Percentiles rank a stretch among this genome's conserved stretches.
These are phyloP conservation scores for Calameuta filiformis DNA, from an alignment of 2,888 invertebrate species.

Conservation along the genomic window DNA sequence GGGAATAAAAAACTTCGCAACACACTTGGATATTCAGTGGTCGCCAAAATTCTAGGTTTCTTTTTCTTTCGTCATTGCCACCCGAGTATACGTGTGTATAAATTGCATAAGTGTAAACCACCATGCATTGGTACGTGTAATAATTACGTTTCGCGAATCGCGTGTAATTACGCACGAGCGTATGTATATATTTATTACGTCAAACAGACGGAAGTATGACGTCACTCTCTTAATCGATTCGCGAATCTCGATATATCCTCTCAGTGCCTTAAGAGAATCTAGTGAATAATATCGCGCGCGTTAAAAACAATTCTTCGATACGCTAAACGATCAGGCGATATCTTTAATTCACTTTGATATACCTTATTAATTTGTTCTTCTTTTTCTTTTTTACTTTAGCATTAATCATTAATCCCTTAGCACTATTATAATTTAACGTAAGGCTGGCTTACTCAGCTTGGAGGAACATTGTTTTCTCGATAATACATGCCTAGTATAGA, in stretches of 20 bases:
- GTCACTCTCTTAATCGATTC: not conserved
- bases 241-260: not conserved
- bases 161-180: not conserved
- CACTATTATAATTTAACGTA: constrained; percentile 51
- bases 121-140: not conserved
- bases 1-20: too few species aligned
- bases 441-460: constrained; percentile 65
- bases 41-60: not conserved
- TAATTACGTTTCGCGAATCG: not conserved
- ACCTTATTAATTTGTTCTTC: not conserved
- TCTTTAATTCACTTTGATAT: not conserved
- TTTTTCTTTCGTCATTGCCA: not conserved
- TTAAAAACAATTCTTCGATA: not conserved
- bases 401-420: constrained; percentile 25
- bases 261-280: not conserved
- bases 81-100: not conserved
- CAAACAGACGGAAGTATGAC: not conserved
- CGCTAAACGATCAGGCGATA: not conserved
- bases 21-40: too few species aligned
- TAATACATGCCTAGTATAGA: constrained; percentile 8
- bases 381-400: not conserved
- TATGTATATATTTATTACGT: not conserved
- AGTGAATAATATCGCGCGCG: not conserved
- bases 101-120: not conserved
- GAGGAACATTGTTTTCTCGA: constrained; percentile 64